Base-by-base conservation (phyloP, 2,797 vertebrate species). In the Macropodus opercularis region DNA sequence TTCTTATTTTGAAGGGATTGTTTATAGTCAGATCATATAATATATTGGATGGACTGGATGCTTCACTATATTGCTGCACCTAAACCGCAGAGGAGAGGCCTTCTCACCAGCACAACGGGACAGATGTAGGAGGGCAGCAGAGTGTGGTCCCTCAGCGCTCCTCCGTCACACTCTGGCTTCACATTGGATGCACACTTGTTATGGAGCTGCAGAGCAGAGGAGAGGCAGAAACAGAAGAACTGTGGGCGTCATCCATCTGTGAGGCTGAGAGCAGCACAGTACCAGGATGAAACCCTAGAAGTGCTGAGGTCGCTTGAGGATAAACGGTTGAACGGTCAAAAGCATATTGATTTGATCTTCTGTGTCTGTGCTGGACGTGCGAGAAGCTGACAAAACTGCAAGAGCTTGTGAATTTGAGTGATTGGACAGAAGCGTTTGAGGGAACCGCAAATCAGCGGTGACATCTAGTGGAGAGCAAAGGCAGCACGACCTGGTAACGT, bases 71-170 rank as follows among this genome's bases (percentile, higher is more conserved):
- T n/a, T n/a, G n/a, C n/a, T n/a, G n/a, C n/a, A n/a, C n/a, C n/a
- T n/a, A n/a, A n/a, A n/a, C n/a, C n/a, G n/a, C n/a, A n/a, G n/a
- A n/a, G n/a, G n/a, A n/a, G n/a, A n/a, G n/a, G n/a, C n/a, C 2
- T 52, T 74, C 95, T 92, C 90, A 97, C 96, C 94, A 95, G 74
- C 57, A 96, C 93, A 0, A 95, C 72, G 0, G 96, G 96, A 75
- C 95, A 97, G 89, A 98, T 97, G 46, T 92, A 93, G 0, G 94
- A 95, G 15, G 96, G 96, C 76, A 97, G 85, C 63, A 98, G 83
- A 61, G 94, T 94, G 85, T 98, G 96, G 86, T 98, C 96, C 86
- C 89, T 92, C 82, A 98, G 77, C 0, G 90, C 87, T 36, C 96
- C 96, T 52, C 96, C 95, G 0, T 98, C 96, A 15, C 96, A 98